phyloP scores from a whole-genome alignment of 2,113 vertebrate species.

The Corythaeola cristata region DNA sequence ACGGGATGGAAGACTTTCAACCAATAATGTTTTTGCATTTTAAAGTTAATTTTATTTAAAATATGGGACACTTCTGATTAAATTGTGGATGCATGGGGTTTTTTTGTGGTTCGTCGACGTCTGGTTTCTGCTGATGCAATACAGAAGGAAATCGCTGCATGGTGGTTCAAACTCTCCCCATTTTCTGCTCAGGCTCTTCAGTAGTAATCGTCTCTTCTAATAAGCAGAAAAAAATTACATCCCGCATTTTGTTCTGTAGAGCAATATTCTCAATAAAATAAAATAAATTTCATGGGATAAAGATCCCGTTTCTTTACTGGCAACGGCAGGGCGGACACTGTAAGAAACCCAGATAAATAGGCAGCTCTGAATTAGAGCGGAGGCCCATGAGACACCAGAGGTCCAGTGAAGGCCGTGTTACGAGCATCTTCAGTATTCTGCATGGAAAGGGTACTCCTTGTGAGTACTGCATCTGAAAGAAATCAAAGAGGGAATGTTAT shows the following conservation, averaged over 20 bases:
- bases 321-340: neutral
- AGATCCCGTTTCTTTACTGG: neutral
- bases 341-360: neutral
- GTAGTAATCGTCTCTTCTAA: neutral
- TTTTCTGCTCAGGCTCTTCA: neutral
- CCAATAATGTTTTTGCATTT: neutral
- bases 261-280: neutral
- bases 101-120: neutral
- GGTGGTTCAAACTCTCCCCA: neutral
- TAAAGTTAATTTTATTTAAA: neutral
- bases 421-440: constrained; percentile 27
- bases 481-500: neutral
- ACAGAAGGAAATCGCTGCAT: neutral
- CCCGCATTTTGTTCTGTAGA: neutral
- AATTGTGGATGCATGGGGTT: neutral
- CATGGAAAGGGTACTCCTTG: constrained; percentile 60
- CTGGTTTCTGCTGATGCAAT: neutral
- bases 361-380: neutral
- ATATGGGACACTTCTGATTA: neutral
- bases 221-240: neutral
- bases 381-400: neutral
- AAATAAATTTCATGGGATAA: neutral
- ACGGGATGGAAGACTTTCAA: neutral
- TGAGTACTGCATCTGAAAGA: constrained; percentile 9
- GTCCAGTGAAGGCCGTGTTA: neutral